Base-by-base conservation (phyloP, 35 echinoderm and acorn worm species). In the Stichopus chloronotus region DNA sequence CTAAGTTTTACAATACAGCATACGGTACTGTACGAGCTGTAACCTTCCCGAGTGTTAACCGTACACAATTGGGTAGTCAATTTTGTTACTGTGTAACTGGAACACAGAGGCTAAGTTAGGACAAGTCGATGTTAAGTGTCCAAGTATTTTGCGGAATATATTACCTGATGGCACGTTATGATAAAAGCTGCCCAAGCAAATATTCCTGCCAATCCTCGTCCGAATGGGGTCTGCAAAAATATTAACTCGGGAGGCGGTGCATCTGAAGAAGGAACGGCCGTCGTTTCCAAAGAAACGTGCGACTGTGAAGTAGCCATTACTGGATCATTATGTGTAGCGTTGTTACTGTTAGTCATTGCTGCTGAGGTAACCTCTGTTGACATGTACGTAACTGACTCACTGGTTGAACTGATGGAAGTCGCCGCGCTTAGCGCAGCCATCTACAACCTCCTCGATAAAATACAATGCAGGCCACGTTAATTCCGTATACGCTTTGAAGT, bases 161-260 rank as follows among this genome's bases (percentile, higher is more conserved):
- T 74, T 74, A 85, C 82, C 82, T 85, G 82, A 53, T 85, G 82
- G 58, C 82, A 58, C 21, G 82, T 85, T 85, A 85, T 85, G 55
- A 85, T 58, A 53, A 85, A 85, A 5, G 82, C 82, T 85, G 82
- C 82, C 82, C 82, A 85, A 58, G 82, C 82, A 58, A 85, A 85
- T 58, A 85, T 17, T 21, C 82, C 82, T 58, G 82, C 82, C 57
- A 85, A 85, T 12, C 82, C 55, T 85, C 82, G 56, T 85, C 55
- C 82, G 57, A 85, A 57, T 20, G 82, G 53, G 5, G 82, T 85
- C 82, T 85, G 82, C 55, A 85, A 85, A 85, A 85, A 85, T 85
- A 85, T 85, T 85, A 85, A 85, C 16, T 85, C 82, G 17, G 82
- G 82, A 19, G 82, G 82, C 16, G 82, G 82, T 85, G 24, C 56